These are phyloP conservation scores for Tetragnatha versicolor DNA, from an alignment of 1,140 invertebrate genomes.

Conservation along the genomic window DNA sequence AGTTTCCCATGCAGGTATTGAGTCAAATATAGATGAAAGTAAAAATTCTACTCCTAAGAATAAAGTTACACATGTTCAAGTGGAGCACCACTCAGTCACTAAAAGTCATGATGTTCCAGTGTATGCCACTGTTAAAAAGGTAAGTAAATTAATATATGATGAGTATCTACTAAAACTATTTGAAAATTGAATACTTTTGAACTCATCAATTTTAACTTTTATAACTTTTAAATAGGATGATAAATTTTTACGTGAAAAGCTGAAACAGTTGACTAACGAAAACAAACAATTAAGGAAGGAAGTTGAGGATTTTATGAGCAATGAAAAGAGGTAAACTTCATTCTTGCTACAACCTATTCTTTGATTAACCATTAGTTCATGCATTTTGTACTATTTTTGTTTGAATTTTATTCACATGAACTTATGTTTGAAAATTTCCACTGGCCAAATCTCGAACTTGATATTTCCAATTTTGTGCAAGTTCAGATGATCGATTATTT, in stretches of 20 bases:
- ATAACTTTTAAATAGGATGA: constrained; percentile 1
- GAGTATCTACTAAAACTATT: neutral
- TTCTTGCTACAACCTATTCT: no score
- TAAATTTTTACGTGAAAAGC: constrained; percentile 1
- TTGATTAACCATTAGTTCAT: no score
- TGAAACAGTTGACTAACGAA: constrained; percentile 14
- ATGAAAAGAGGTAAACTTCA: constrained; percentile 27
- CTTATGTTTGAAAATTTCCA: no score
- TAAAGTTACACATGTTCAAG: no score
- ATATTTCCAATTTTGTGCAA: no score
- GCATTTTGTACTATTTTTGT: no score
- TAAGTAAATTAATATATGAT: neutral
- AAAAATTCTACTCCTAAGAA: neutral
- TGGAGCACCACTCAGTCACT: no score
- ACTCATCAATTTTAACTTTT: neutral
- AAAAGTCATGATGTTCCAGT: neutral
- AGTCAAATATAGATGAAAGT: neutral
- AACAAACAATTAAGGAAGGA: constrained; percentile 3
- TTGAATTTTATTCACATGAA: no score
- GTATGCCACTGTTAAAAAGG: constrained; percentile 10
- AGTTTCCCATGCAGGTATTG: neutral
- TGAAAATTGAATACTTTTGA: neutral
- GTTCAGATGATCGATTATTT: no score
- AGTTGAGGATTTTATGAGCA: constrained; percentile 1
- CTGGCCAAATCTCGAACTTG: no score